Evolutionary conservation across 2,113 vertebrate species (phyloP), one percentile per base, ranked within the genome.

Genomic region (Potamarius usumacintae): DNA sequence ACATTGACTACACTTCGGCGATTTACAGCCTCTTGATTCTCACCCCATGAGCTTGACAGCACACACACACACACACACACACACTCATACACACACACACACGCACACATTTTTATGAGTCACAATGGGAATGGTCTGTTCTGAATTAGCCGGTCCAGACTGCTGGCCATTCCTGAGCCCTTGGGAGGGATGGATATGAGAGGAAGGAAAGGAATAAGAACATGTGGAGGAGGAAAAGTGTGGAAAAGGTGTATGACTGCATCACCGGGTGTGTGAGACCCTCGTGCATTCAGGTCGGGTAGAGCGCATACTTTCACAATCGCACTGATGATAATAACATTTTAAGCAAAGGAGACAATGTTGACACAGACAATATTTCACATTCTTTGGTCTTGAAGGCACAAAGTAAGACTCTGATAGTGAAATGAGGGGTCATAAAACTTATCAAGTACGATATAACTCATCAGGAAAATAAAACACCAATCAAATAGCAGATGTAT

Each of bases 201-300:
- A 85, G 57, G 34, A 74, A 60, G 57, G 42, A 30, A 77, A 48
- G 53, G 63, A 84, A 18, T 5, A 22, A 42, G 67, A 72, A 72
- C 22, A 84, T 84, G 27, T 55, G 82, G 42, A 84, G 83, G 18
- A 84, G 83, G 65, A 42, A 34, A 50, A 8, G 17, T 42, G n/a
- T 12, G 62, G 60, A 91, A 86, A 82, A 55, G 42, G n/a, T 84
- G 82, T 57, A 69, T 57, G 87, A 79, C 42, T 83, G 74, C 11
- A 17, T 84, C 42, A 42, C 34, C 30, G 50, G 48, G 82, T 84
- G 82, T 88, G 71, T 78, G 69, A 82, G 65, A 57, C 86, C 55
- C 79, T 60, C 7, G 15, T 58, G 20, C 65, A 50, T 50, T 74
- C 55, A 8, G 34, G 25, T 62, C 30, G 2, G 57, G 30, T 82